Percentiles rank a stretch among this genome's conserved stretches.
Evolutionary conservation across 2,797 vertebrate species (phyloP).

Genomic region (Tarsius wallacei): DNA sequence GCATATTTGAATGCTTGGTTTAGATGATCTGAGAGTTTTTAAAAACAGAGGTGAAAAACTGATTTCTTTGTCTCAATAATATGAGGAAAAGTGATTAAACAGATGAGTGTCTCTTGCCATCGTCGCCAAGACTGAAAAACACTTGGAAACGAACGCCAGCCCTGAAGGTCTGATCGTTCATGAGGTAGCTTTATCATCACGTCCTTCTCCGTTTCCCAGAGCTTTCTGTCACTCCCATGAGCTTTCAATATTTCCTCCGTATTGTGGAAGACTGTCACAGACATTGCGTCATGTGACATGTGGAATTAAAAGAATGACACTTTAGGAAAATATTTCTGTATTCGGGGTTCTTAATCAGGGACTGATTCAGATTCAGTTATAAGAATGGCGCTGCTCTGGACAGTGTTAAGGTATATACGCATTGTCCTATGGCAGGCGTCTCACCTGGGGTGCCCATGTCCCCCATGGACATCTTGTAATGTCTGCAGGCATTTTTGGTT

Average conservation of each 20-base stretch:
- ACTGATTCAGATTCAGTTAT: not conserved
- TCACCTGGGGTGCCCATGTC: rapidly evolving
- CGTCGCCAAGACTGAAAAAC: too few species aligned
- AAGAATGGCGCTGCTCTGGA: not conserved
- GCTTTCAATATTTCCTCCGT: not conserved
- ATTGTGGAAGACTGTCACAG: not conserved
- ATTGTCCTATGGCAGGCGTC: rapidly evolving
- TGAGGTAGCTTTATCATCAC: too few species aligned
- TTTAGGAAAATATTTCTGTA: not conserved
- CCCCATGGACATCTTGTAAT: rapidly evolving
- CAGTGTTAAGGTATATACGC: rapidly evolving
- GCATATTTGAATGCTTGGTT: too few species aligned
- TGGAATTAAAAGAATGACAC: not conserved
- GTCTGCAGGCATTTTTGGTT: not conserved
- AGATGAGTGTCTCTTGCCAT: too few species aligned
- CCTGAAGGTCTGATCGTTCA: too few species aligned
- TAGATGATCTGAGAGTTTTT: too few species aligned
- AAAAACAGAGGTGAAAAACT: too few species aligned
- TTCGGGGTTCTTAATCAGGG: not conserved
- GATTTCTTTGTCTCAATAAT: too few species aligned
- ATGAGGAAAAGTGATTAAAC: too few species aligned
- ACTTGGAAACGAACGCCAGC: too few species aligned
- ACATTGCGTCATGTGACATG: not conserved
- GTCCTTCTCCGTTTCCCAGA: not conserved
- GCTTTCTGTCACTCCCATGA: not conserved